Conservation (phyloP, 2,888 invertebrate species). For the Aphodius granarius region DNA sequence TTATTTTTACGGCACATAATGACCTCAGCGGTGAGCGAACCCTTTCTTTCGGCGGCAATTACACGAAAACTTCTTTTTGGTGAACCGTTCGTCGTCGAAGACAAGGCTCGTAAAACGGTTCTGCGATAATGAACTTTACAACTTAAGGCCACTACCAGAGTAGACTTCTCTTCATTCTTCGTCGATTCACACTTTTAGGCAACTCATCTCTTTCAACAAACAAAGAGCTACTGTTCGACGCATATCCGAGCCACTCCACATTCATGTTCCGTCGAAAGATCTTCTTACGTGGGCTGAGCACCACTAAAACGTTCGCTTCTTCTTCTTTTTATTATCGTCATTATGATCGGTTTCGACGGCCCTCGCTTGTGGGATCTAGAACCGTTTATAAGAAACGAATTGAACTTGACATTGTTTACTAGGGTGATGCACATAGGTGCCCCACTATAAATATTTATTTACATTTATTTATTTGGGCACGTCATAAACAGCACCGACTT, state of each 20-base stretch:
- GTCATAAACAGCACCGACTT: background rate
- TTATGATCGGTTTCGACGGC: background rate
- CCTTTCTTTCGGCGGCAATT: background rate
- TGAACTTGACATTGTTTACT: slow-evolving; percentile 21
- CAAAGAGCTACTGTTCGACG: slow-evolving; percentile 42
- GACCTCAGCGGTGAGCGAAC: background rate
- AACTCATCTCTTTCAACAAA: slow-evolving; percentile 39
- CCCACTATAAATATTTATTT: slow-evolving; percentile 2
- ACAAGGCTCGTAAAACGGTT: slow-evolving; percentile 4
- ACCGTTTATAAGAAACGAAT: background rate
- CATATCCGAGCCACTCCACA: background rate
- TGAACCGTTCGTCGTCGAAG: background rate
- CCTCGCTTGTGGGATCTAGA: background rate
- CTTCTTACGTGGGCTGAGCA: background rate
- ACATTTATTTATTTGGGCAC: slow-evolving; percentile 2
- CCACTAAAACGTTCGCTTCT: slow-evolving; percentile 4
- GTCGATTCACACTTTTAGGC: slow-evolving; percentile 30
- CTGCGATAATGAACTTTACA: slow-evolving; percentile 28
- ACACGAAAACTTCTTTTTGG: background rate
- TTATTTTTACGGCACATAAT: slow-evolving; percentile 10
- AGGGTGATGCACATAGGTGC: no score
- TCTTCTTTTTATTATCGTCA: background rate
- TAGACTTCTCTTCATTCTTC: slow-evolving; percentile 22
- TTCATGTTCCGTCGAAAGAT: background rate
- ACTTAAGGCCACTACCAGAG: slow-evolving; percentile 22